Evolutionary conservation across 2,113 vertebrate species (phyloP).

Genomic region (Microcebus murinus): DNA sequence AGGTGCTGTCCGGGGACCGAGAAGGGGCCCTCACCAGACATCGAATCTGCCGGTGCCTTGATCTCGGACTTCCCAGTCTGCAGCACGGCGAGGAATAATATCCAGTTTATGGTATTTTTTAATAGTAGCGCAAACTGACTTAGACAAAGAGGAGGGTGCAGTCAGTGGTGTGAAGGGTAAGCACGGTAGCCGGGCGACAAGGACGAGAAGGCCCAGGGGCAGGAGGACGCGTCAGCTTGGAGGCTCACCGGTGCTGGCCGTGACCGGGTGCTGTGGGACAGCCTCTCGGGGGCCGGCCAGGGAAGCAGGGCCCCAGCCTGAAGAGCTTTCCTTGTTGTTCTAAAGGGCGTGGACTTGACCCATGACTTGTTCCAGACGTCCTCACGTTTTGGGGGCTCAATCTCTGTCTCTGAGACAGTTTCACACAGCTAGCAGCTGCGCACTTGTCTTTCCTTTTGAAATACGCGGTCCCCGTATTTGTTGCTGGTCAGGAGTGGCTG

Average conservation of each 20-base stretch:
- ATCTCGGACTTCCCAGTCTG: background rate
- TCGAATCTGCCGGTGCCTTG: fast-evolving
- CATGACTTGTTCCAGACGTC: background rate
- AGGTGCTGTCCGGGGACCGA: no score
- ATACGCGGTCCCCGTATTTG: fast-evolving
- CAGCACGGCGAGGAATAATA: background rate
- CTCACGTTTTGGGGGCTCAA: no score
- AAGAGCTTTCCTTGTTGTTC: background rate
- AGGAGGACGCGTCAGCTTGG: background rate
- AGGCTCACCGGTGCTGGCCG: background rate
- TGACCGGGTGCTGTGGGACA: background rate
- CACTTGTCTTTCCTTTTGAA: background rate
- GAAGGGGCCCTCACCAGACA: background rate
- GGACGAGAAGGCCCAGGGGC: background rate
- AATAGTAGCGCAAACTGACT: background rate
- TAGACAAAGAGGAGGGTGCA: background rate
- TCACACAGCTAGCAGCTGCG: background rate
- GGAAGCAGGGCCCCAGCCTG: background rate
- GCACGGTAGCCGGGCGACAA: background rate
- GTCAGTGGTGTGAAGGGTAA: background rate
- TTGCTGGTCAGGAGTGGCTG: background rate
- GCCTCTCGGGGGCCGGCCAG: no score
- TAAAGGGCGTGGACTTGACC: background rate
- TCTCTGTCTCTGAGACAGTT: background rate
- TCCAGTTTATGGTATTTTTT: background rate